Conservation (phyloP, 2,888 invertebrate genomes). For the Cephus nigrinus region DNA sequence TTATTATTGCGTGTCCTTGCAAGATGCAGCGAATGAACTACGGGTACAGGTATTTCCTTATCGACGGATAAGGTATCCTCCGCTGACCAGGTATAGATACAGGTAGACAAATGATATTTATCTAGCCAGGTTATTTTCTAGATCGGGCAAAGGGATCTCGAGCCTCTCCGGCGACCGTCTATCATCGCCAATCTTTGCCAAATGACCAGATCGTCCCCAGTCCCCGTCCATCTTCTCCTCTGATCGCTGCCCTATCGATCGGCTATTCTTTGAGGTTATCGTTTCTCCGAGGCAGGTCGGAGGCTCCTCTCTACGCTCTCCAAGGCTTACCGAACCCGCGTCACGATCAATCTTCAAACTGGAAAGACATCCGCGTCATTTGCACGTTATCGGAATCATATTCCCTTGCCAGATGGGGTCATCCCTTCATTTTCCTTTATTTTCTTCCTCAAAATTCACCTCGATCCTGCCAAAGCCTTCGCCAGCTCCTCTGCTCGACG, state of each 20-base stretch:
- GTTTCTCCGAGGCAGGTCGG: constrained; percentile 26
- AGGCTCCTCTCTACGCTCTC: constrained; percentile 9
- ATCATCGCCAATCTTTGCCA: constrained; percentile 29
- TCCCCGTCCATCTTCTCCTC: not conserved
- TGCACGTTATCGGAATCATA: constrained; percentile 39
- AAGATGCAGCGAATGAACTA: not conserved
- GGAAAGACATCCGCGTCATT: constrained; percentile 37
- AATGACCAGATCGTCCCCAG: constrained; percentile 4
- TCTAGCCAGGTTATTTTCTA: constrained; percentile 1
- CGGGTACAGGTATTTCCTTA: not conserved
- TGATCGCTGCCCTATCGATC: constrained; percentile 24
- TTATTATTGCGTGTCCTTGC: not conserved
- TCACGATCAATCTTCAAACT: constrained; percentile 38
- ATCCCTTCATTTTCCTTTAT: not conserved
- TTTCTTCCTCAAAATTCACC: not conserved
- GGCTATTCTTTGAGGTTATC: constrained; percentile 28
- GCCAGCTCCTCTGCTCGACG: not conserved
- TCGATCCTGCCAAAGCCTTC: not conserved
- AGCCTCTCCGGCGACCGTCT: constrained; percentile 11
- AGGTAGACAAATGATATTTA: constrained; percentile 5
- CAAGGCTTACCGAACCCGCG: constrained; percentile 9
- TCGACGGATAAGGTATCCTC: not conserved
- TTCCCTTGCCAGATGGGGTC: not conserved
- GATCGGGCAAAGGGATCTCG: not conserved
- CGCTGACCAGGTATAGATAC: not conserved